Evolutionary conservation across 2,113 vertebrate species (phyloP), one percentile per base, ranked within the genome.

Genomic region (Xiphophorus couchianus): DNA sequence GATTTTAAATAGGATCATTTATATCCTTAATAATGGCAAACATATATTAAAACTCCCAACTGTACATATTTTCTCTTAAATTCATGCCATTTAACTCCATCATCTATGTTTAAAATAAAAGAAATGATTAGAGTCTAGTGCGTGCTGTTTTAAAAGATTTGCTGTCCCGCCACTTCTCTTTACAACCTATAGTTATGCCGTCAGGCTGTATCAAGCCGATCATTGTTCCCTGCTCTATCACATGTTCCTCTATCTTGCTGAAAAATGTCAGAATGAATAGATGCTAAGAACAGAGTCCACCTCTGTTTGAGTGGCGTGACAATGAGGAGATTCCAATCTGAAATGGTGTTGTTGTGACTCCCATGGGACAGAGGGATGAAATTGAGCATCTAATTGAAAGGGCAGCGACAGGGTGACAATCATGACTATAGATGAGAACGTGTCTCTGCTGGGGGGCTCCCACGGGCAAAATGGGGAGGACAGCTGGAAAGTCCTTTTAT

Each of bases 351-450:
- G 76, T 74, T 80, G 85, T 82, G 74, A 73, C 77, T 93, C 94
- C 94, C 90, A 9, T 44, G 91, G 89, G 93, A 93, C 87, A 27
- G 62, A 3, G 67, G 37, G 90, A 91, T 92, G 94, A 95, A 95
- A 95, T 95, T 84, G 95, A 94, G 93, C 90, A 87, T 89, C 92
- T 95, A 94, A 94, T 94, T 93, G 93, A 94, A 94, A 95, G 91
- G 92, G 94, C 92, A 92, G 87, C 74, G 64, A 81, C 80, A 70
- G 89, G 83, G 91, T 92, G 92, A 95, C 90, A 94, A 93, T 93
- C 91, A 94, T 91, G 93, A 91, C 84, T 90, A 79, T 70, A 92
- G 92, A 94, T 93, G 93, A 93, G 91, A 91, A 78, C 73, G 73
- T 76, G 83, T 89, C 85, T 78, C 90, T 73, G 62, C 70, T 68